These are phyloP conservation scores for Petrolisthes manimaculis DNA, from an alignment of 2,888 invertebrate genomes.

Conservation along the genomic window DNA sequence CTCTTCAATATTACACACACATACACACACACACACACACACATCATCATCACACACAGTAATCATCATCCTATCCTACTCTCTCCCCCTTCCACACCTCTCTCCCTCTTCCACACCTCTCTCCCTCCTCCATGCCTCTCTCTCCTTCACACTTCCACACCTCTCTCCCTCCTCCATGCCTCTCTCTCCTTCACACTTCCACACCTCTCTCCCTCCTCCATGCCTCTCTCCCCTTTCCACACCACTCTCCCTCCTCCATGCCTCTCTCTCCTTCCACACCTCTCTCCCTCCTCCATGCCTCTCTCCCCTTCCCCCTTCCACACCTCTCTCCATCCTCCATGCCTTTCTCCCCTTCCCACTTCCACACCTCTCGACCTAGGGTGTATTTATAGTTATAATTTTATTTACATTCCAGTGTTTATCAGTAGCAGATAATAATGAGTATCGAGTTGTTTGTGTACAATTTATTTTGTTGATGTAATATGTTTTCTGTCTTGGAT, in stretches of 20 bases:
- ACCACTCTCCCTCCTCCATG: background rate
- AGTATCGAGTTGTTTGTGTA: too few relatives aligned
- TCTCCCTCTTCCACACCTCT: background rate
- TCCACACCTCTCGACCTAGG: background rate
- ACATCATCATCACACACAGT: too few relatives aligned
- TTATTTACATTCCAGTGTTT: too few relatives aligned
- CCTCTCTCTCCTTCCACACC: background rate
- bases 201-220: background rate
- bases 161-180: background rate
- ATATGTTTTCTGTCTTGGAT: too few relatives aligned
- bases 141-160: too few relatives aligned
- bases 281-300: too few relatives aligned
- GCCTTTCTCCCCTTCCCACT: background rate
- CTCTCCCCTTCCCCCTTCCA: too few relatives aligned
- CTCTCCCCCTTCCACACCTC: background rate
- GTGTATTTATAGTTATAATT: background rate
- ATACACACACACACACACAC: too few relatives aligned
- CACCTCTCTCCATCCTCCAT: background rate
- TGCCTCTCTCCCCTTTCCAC: background rate
- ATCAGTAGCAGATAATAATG: too few relatives aligned
- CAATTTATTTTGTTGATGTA: too few relatives aligned
- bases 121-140: background rate
- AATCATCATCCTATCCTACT: background rate
- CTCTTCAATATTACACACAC: too few relatives aligned
- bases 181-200: background rate